Conservation (phyloP, 1,140 invertebrate species). For the Brachionus koreanus region DNA sequence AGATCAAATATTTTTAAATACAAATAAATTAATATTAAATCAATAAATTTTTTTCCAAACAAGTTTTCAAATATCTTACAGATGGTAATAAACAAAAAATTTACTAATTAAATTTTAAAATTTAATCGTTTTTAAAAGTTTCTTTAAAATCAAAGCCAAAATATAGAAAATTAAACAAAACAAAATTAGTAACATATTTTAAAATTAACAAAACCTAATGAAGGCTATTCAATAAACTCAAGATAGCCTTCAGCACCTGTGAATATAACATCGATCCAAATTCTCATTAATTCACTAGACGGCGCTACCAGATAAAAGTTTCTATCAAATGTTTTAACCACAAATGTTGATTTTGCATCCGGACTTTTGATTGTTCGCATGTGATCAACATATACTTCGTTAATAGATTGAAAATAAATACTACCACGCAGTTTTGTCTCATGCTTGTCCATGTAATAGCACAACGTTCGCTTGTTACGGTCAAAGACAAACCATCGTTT, state of each 20-base stretch:
- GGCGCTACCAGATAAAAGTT: slow-evolving; percentile 77
- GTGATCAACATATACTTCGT: slow-evolving; percentile 94
- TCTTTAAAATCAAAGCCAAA: background rate
- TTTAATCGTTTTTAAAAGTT: background rate
- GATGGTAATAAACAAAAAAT: background rate
- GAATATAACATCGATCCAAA: slow-evolving; percentile 94
- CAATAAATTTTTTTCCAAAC: background rate
- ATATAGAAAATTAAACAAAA: slow-evolving; percentile 19
- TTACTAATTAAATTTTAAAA: background rate
- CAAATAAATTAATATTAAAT: slow-evolving; percentile 12
- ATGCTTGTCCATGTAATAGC: slow-evolving; percentile 67
- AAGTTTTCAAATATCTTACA: background rate
- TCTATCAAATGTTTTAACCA: slow-evolving; percentile 86
- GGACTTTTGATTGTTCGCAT: slow-evolving; percentile 72
- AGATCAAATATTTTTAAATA: background rate
- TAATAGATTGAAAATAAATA: slow-evolving; percentile 92
- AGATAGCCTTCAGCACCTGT: slow-evolving; percentile 72
- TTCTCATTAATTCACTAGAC: slow-evolving; percentile 83
- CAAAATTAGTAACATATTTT: background rate
- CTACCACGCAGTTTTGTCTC: slow-evolving; percentile 76
- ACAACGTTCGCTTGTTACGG: slow-evolving; percentile 72
- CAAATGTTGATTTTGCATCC: slow-evolving; percentile 83
- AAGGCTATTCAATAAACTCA: slow-evolving; percentile 17
- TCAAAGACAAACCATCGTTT: slow-evolving; percentile 96
- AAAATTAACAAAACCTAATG: background rate